Conservation (phyloP, 2,888 invertebrate genomes). For the Tenthredo mesomela region DNA sequence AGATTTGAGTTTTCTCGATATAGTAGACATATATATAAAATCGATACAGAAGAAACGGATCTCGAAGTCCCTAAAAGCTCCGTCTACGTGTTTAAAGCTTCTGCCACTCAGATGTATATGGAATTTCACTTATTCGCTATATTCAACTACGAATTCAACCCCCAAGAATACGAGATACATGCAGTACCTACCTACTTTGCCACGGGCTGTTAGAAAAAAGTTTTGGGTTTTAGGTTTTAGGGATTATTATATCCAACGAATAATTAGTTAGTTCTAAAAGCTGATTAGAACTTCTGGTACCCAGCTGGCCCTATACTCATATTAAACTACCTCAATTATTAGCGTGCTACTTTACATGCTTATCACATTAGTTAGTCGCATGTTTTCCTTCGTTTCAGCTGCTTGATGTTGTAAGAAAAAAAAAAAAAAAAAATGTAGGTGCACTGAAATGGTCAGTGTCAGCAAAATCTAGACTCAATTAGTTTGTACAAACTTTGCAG, state of each 20-base stretch:
- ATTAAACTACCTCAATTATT: neutral
- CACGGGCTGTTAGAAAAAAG: neutral
- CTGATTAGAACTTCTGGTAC: slow-evolving; percentile 22
- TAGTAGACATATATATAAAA: neutral
- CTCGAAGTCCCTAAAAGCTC: slow-evolving; percentile 25
- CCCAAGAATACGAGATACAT: neutral
- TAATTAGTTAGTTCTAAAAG: slow-evolving; percentile 7
- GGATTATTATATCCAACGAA: neutral
- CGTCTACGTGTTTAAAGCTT: slow-evolving; percentile 39
- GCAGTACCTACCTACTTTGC: neutral
- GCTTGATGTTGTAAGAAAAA: neutral
- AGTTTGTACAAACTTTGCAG: too few species aligned
- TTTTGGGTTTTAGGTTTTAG: neutral
- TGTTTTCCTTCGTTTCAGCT: neutral
- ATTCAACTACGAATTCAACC: neutral
- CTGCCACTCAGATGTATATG: slow-evolving; percentile 19
- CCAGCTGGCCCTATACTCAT: neutral
- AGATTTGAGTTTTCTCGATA: slow-evolving; percentile 3
- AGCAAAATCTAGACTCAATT: neutral
- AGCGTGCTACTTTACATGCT: neutral
- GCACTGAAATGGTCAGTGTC: neutral
- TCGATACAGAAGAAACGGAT: slow-evolving; percentile 24
- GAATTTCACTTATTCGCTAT: slow-evolving; percentile 6
- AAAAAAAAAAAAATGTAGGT: neutral
- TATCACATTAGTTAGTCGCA: neutral